A percentile compares a stretch with the other conserved stretches of the same genome.
Evolutionary conservation across 2,113 vertebrate genomes (phyloP).

Genomic region (Chauna torquata): DNA sequence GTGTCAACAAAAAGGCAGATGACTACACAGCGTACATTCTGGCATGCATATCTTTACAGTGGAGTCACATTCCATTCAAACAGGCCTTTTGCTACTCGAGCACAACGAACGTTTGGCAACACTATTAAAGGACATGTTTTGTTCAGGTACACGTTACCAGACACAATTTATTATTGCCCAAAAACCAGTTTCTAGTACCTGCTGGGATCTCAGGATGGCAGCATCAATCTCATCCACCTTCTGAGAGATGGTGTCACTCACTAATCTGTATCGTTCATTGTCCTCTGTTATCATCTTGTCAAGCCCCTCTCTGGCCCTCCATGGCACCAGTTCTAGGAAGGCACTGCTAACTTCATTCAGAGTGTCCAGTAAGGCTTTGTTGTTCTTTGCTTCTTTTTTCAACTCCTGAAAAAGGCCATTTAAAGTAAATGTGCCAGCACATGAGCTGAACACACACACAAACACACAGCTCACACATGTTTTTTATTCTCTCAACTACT

Average conservation of each 20-base stretch:
- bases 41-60: not conserved
- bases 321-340: conserved; percentile 92
- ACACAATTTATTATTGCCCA: not conserved
- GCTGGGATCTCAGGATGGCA: conserved; percentile 89
- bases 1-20: not conserved
- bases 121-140: not conserved
- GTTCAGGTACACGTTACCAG: not conserved
- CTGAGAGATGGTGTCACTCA: conserved; percentile 82
- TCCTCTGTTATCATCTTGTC: conserved; percentile 90
- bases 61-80: conserved; percentile 21
- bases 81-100: not conserved
- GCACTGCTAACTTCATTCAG: conserved; percentile 91
- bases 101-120: not conserved
- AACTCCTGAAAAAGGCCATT: conserved; percentile 80
- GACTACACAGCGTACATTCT: not conserved
- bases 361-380: conserved; percentile 84
- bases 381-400: conserved; percentile 84
- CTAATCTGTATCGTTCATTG: conserved; percentile 86
- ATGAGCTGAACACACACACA: not conserved
- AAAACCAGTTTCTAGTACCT: conserved; percentile 79
- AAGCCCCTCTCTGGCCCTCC: conserved; percentile 91
- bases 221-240: conserved; percentile 91
- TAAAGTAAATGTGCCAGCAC: not conserved
- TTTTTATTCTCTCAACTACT: not conserved
- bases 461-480: not conserved